phyloP scores from a whole-genome alignment of 2,797 vertebrate genomes.

The Thripadectes ignobilis region DNA sequence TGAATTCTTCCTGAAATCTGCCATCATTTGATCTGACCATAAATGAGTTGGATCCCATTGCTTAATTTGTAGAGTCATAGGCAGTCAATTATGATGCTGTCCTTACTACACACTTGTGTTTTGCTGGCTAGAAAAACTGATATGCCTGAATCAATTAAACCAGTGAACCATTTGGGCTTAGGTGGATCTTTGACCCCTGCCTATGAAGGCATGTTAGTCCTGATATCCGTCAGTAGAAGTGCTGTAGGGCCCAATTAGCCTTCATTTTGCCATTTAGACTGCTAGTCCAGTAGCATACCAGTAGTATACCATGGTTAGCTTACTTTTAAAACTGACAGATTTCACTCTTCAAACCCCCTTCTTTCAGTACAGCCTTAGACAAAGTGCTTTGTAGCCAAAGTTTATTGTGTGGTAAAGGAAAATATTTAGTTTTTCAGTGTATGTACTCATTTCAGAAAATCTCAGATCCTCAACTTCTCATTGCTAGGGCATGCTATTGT shows the following conservation, averaged over 20 bases:
- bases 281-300: not conserved
- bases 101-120: not conserved
- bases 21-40: not conserved
- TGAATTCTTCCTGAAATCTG: not conserved
- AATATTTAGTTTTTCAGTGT: not conserved
- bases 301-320: not conserved
- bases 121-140: not conserved
- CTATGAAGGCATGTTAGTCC: not conserved
- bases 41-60: not conserved
- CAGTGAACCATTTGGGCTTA: not conserved
- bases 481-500: not conserved
- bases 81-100: not conserved
- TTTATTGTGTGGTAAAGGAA: not conserved
- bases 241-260: slow-evolving; percentile 12
- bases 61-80: not conserved
- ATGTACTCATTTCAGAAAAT: not conserved
- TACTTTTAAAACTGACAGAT: not conserved
- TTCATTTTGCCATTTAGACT: not conserved
- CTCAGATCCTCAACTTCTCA: not conserved
- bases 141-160: slow-evolving; percentile 28
- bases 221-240: not conserved
- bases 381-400: not conserved
- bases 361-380: not conserved
- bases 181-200: not conserved
- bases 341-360: not conserved